Percentiles rank a stretch among this genome's conserved stretches.
These are phyloP conservation scores for Hystrix cristata DNA, from an alignment of 2,113 vertebrate genomes.

Conservation along the genomic window DNA sequence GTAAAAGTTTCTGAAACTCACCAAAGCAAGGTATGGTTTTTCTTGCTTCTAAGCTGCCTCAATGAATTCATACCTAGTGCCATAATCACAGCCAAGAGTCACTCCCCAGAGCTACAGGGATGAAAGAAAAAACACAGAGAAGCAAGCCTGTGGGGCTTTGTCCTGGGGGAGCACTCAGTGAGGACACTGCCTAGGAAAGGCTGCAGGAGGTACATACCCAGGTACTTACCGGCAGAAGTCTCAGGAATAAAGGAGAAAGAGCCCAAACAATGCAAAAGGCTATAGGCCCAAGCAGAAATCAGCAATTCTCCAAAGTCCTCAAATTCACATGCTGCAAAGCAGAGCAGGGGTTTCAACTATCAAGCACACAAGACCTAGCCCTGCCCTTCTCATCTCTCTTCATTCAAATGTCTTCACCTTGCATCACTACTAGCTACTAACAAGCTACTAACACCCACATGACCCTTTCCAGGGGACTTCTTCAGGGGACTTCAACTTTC, in stretches of 20 bases:
- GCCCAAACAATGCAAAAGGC: not conserved
- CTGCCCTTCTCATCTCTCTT: not conserved
- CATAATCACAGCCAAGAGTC: not conserved
- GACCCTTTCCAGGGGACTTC: not conserved
- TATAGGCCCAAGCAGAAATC: not conserved
- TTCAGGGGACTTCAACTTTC: not conserved
- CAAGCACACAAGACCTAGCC: not conserved
- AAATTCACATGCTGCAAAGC: not conserved
- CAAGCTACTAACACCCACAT: not conserved
- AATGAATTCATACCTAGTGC: not conserved
- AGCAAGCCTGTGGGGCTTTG: not conserved
- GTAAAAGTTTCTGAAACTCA: slow-evolving; percentile 11
- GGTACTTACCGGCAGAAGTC: not conserved
- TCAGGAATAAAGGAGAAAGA: not conserved
- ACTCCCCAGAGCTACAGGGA: not conserved
- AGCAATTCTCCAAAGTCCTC: not conserved
- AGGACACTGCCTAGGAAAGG: slow-evolving; percentile 17
- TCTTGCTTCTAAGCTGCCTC: not conserved
- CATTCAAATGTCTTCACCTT: not conserved
- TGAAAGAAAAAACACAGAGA: not conserved
- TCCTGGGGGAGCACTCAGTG: not conserved
- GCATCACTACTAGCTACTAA: not conserved
- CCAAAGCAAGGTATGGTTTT: not conserved
- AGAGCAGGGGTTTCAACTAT: not conserved
- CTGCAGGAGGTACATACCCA: not conserved